Percentiles rank a stretch among this genome's conserved stretches.
These are phyloP conservation scores for Nesometra sesokonis DNA, from an alignment of 35 echinoderm and acorn worm species.

Conservation along the genomic window DNA sequence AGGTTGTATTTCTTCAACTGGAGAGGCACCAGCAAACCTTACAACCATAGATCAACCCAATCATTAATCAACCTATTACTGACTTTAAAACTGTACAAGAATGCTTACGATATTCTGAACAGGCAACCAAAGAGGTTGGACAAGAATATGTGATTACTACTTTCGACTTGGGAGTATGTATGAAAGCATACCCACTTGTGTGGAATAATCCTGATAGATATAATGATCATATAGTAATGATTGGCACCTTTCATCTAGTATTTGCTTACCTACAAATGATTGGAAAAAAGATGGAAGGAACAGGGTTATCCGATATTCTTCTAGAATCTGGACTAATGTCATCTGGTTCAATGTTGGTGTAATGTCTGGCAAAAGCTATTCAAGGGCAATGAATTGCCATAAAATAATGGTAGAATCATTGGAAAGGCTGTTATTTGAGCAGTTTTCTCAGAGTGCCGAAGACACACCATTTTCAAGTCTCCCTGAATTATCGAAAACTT, in stretches of 20 bases:
- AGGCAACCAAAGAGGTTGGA: slow-evolving; percentile 56
- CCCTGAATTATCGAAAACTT: too few relatives aligned
- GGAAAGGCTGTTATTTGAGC: not conserved
- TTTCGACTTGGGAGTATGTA: slow-evolving; percentile 61
- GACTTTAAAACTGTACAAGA: slow-evolving; percentile 42
- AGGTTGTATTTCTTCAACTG: too few relatives aligned
- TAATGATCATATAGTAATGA: slow-evolving; percentile 37
- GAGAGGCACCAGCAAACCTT: too few relatives aligned
- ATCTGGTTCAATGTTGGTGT: not conserved
- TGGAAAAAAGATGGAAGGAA: slow-evolving; percentile 38
- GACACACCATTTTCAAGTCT: too few relatives aligned
- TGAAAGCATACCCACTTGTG: slow-evolving; percentile 62
- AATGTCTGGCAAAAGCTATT: not conserved
- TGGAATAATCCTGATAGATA: slow-evolving; percentile 32
- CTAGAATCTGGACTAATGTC: not conserved
- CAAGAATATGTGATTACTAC: slow-evolving; percentile 55
- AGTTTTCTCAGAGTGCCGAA: not conserved
- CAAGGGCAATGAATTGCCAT: not conserved
- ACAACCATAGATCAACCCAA: too few relatives aligned
- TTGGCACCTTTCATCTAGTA: slow-evolving; percentile 45
- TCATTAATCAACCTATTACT: slow-evolving; percentile 44
- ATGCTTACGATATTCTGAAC: slow-evolving; percentile 14
- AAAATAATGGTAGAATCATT: not conserved
- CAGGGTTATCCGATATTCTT: slow-evolving; percentile 22
- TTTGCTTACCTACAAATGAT: slow-evolving; percentile 51